Evolutionary conservation across 2,797 vertebrate species (phyloP).

Genomic region (Enteromius thamalakanensis): DNA sequence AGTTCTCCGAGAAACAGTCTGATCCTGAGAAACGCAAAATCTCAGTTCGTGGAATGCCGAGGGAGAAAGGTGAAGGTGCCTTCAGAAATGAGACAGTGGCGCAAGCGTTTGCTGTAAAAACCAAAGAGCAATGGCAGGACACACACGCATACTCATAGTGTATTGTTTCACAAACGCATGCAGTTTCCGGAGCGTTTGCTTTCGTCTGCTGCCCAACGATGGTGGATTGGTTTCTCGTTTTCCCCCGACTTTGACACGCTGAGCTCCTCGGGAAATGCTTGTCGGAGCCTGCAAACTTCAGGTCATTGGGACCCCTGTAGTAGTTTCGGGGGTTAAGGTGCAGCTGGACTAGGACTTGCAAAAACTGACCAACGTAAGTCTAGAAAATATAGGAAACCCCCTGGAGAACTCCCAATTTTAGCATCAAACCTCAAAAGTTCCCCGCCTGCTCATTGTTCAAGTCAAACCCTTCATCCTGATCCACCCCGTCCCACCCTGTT

Average conservation of each 20-base stretch:
- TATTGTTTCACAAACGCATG: constrained; percentile 22
- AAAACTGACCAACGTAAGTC: constrained; percentile 57
- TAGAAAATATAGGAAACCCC: constrained; percentile 68
- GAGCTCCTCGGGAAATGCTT: constrained; percentile 68
- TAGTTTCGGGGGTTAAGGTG: constrained; percentile 35
- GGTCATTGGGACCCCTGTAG: constrained; percentile 47
- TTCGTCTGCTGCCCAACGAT: background rate
- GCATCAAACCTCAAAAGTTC: background rate
- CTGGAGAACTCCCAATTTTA: constrained; percentile 20
- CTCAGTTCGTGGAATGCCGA: constrained; percentile 29
- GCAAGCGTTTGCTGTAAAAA: constrained; percentile 33
- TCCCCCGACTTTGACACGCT: constrained; percentile 66
- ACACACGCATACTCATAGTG: constrained; percentile 23
- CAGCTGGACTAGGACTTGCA: constrained; percentile 34
- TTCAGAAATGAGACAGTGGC: constrained; percentile 28
- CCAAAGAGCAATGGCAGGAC: constrained; percentile 14
- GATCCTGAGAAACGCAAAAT: constrained; percentile 48
- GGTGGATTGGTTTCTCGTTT: constrained; percentile 62
- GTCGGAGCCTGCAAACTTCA: constrained; percentile 31
- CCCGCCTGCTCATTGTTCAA: constrained; percentile 10
- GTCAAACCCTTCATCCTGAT: constrained; percentile 8
- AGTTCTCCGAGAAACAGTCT: constrained; percentile 45
- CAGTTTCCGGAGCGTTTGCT: constrained; percentile 14
- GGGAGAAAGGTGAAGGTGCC: constrained; percentile 17
- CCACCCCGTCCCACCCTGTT: constrained; percentile 71